phyloP scores from a whole-genome alignment of 2,113 vertebrate genomes.

The Pseudopipra pipra region DNA sequence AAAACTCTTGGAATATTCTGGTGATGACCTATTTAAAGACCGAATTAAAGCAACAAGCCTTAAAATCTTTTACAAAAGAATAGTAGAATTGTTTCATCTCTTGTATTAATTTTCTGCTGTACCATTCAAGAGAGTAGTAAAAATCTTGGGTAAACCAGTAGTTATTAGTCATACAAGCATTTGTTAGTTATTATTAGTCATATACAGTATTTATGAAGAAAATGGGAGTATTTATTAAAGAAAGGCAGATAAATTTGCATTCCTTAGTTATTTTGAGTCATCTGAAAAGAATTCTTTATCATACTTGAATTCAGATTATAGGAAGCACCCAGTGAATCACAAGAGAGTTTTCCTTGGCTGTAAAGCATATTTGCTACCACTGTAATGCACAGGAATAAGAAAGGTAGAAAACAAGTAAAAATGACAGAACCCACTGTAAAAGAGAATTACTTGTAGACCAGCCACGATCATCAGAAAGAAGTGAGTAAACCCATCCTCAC shows the following conservation, averaged over 20 bases:
- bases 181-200: neutral
- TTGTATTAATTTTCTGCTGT: neutral
- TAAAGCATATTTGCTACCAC: neutral
- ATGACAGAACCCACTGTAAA: neutral
- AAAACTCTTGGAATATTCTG: neutral
- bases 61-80: neutral
- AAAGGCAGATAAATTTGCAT: neutral
- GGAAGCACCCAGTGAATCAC: constrained; percentile 1
- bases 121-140: neutral
- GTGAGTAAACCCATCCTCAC: neutral
- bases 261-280: neutral
- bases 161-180: neutral
- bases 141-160: neutral
- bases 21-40: neutral
- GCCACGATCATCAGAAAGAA: neutral
- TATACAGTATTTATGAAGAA: neutral
- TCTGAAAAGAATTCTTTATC: neutral
- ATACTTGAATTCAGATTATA: neutral
- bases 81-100: neutral
- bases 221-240: neutral
- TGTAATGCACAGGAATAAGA: neutral
- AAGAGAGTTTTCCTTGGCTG: neutral
- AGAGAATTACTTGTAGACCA: neutral
- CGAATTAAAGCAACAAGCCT: neutral
- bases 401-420: neutral